These are phyloP conservation scores for Coptodon rendalli DNA, from an alignment of 2,113 vertebrate species.

Conservation along the genomic window DNA sequence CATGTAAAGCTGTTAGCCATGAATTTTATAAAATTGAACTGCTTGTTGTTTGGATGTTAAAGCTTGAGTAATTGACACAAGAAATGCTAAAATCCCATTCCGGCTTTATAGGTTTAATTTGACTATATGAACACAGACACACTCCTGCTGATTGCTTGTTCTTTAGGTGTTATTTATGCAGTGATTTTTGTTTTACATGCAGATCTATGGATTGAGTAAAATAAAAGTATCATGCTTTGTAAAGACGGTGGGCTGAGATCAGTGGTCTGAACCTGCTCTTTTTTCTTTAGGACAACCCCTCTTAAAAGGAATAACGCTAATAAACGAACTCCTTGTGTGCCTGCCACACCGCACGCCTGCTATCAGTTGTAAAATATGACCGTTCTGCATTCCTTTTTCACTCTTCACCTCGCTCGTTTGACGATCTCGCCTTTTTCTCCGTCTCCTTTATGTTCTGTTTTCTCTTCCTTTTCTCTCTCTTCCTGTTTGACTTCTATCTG, in stretches of 20 bases:
- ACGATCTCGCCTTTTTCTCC: not conserved
- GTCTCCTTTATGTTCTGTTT: not conserved
- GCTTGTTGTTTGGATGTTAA: not conserved
- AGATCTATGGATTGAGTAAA: not conserved
- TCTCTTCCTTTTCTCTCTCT: not conserved
- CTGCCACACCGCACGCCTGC: constrained; percentile 41
- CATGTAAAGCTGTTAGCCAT: not conserved
- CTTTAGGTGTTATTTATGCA: not conserved
- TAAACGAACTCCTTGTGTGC: constrained; percentile 28
- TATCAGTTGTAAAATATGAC: constrained; percentile 48
- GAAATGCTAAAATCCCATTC: not conserved
- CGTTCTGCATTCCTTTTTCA: constrained; percentile 15
- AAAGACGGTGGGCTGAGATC: not conserved
- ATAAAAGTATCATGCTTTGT: not conserved
- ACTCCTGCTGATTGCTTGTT: not conserved
- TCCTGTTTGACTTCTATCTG: not conserved
- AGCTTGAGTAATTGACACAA: not conserved
- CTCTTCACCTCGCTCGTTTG: not conserved
- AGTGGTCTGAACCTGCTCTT: not conserved
- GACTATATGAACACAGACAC: not conserved
- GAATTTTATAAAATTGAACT: not conserved
- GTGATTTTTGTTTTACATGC: not conserved
- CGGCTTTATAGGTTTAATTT: not conserved
- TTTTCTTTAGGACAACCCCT: constrained; percentile 6
- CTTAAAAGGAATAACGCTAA: constrained; percentile 33